A percentile compares a stretch with the other conserved stretches of the same genome.
Conservation (phyloP, 2,797 vertebrate genomes). For the Phoebastria nigripes region DNA sequence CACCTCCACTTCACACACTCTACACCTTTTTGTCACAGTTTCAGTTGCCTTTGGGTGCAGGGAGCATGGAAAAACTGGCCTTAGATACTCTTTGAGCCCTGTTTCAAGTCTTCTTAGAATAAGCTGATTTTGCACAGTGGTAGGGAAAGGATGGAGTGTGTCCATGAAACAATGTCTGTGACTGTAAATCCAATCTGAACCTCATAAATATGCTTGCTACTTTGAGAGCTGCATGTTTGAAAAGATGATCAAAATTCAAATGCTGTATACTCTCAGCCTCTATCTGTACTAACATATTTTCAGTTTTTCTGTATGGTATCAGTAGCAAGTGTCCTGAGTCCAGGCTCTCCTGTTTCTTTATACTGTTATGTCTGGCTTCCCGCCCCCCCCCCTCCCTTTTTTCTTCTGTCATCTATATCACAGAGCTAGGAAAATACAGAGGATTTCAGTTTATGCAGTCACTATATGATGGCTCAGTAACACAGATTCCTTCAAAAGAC, state of each 20-base stretch:
- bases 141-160: background rate
- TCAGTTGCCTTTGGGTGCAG: background rate
- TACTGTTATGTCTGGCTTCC: background rate
- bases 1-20: background rate
- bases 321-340: background rate
- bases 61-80: background rate
- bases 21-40: background rate
- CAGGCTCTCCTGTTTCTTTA: background rate
- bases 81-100: background rate
- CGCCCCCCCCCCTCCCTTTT: accelerated
- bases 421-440: background rate
- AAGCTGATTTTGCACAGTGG: background rate
- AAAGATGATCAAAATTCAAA: conserved; percentile 14
- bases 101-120: background rate
- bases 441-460: background rate
- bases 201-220: background rate
- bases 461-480: background rate
- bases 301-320: background rate
- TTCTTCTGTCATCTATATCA: background rate
- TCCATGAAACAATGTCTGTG: background rate
- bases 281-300: background rate
- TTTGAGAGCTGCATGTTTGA: background rate
- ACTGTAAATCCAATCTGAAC: background rate
- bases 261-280: background rate
- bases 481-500: background rate